Evolutionary conservation across 2,113 vertebrate genomes (phyloP), one percentile per base, ranked within the genome.

Genomic region (Plecotus auritus): DNA sequence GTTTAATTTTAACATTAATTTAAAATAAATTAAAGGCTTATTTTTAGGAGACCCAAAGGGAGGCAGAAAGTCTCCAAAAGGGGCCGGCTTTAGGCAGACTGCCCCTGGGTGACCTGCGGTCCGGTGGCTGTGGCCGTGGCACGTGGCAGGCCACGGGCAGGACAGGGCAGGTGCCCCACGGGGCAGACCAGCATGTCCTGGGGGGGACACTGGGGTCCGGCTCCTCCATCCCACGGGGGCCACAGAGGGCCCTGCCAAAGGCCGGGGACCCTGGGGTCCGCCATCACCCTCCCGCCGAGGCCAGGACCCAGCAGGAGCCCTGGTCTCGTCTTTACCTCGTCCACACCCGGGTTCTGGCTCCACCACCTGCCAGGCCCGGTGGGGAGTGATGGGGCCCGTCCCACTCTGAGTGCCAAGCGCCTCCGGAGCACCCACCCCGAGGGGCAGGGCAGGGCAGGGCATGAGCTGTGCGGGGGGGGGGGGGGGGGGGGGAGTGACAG

Each of bases 11-110:
- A 69, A 54, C n/a, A 72, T 95, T 88, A 93, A 93, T 94, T 96
- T 95, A 95, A 95, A 88, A 83, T 73, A 96, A 97, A 97, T 97
- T 93, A 90, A 95, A 96, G 92, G 67, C 49, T 96, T 97, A 96
- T 95, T 97, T 96, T 95, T 97, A 96, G 97, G 93, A 93, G 37
- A 90, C 95, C 90, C 92, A 93, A 87, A 95, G 92, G 95, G 54
- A 82, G 30, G 81, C 35, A 45, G 61, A 73, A 77, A 40, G 40
- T 73, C 76, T 90, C 81, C n/a, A 11, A 90, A 91, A 61, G 77
- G 73, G 77, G 61, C 9, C 40, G 73, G 42, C 47, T 85, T 87
- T 35, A 45, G 90, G 94, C 64, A 81, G 74, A 67, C 54, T 69
- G 93, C 35, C 94, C 88, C 56, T 0, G 20, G n/a, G 66, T 49